Base-by-base conservation (phyloP, 2,888 invertebrate genomes). In the Trichogramma evanescens region DNA sequence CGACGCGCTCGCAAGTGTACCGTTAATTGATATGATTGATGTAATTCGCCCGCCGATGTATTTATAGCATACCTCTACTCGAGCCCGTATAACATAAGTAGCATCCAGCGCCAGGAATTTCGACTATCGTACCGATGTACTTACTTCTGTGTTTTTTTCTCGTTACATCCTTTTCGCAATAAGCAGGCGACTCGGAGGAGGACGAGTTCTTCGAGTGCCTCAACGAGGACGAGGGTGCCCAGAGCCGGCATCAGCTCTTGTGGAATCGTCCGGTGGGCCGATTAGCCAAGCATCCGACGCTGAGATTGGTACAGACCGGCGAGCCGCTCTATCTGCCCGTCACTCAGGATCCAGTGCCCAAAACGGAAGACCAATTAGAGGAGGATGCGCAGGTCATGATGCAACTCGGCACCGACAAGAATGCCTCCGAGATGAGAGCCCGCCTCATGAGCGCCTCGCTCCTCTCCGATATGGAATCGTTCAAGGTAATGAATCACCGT, bases 391-490 rank as follows among this genome's bases (percentile, higher is more conserved):
- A 94, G 75, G 86, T 93, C 55, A 86, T 98, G 82, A 83, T 94
- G 54, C 89, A 91, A 68, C 81, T 97, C 41, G 95, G 95, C 2
- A 89, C 93, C 2, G 89, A 92, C 70, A 88, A 91, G 7, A 86
- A 88, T 70, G 91, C 89, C 7, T 88, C 89, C 7, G 89, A 92
- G 74, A 83, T 94, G 65, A 84, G 95, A 59, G 93, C 96, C 0
- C 86, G 91, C 74, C 89, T 98, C 84, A 97, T 98, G 91, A 91
- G 95, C 75, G 94, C 95, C 0, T 93, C 95, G 0, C 81, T 99
- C 9, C 82, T 93, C 1, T 96, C 97, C 0, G 99, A 99, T 73
- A 97, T 98, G 96, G 95, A 97, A 77, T 92, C 97, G 0, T 99
- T 99, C 78, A 99, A 98, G 82, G 95, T 84, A 66, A 6, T n/a